Evolutionary conservation across 1,140 invertebrate genomes (phyloP), one percentile per base, ranked within the genome.

Genomic region (Telenomus remus): DNA sequence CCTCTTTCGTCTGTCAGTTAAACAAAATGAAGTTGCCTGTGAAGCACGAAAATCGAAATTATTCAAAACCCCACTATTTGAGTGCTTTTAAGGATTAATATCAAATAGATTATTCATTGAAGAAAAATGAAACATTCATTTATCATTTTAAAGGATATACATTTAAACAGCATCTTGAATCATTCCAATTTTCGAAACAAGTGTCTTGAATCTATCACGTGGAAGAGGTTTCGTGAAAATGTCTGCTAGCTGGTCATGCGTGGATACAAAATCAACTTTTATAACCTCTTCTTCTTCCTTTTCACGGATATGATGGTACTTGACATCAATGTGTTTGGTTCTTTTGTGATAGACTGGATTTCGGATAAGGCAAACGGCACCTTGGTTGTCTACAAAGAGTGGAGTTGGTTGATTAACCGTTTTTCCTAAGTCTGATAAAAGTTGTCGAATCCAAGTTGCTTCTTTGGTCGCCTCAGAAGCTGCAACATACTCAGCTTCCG

Each of bases 381-480:
- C 19, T 6, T 27, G 19, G 19, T 27, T 27, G 19, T 27, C 19
- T 3, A 27, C 6, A 1, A 27, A 3, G 1, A 27, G 19, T 3
- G 19, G 19, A 27, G 19, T 27, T 27, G 19, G 6, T 1, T 27
- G 1, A 6, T 27, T 27, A 6, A 27, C 6, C 6, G 19, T 27
- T 27, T 27, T 6, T 27, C 49, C 0, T 13, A 54, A 54, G 33
- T 64, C 60, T 7, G n/a, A 19, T n/a, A 63, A 19, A 13, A 64
- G 34, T 39, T 50, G 10, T 12, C 54, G 42, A 13, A 64, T 49
- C 50, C 50, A 64, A 0, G 47, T n/a, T 9, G 47, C 27, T 14
- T 64, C 60, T 49, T 54, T 64, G 0, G 50, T 37, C 2, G 37
- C 49, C 46, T 63, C 60, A 11, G 49, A 54, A 2, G 60, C 50